Base-by-base conservation (phyloP, 2,113 vertebrate species). In the Nipponia nippon region DNA sequence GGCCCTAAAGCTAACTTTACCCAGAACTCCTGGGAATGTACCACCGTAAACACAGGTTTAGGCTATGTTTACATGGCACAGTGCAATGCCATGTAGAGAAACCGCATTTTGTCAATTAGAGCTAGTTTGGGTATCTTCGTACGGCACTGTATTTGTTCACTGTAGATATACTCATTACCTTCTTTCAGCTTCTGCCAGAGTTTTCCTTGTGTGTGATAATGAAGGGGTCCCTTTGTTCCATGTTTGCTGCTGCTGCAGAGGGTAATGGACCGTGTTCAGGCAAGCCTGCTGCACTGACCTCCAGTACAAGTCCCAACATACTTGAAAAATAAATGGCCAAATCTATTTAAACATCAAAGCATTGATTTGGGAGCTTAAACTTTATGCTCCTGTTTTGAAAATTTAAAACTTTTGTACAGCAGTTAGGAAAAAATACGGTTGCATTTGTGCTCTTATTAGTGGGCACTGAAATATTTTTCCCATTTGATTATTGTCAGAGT, bases 81-180 rank as follows among this genome's bases (percentile, higher is more conserved):
- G 38, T 42, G 56, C 73, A 76, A 10, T 56, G 70, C 78, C 40
- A 18, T 5, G 36, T 47, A 47, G 62, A 85, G 58, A 94, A 93
- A 29, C 46, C 2, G 4, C 16, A 62, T 94, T 96, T 91, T 75
- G 36, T 86, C 92, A 92, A 42, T 93, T 93, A 91, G 88, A 85
- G 36, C 21, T 80, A 73, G 62, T 92, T 67, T 66, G 87, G 16
- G 25, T 86, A 50, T 94, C 85, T 96, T 93, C 25, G 2, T 89
- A 77, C 2, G 6, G 49, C 34, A 21, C 87, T 90, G 21, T 91
- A 62, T 94, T 96, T 90, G 75, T 29, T 91, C 93, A 77, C 53
- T 95, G 70, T 83, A 94, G 84, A 94, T 91, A 84, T 50, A 84
- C 77, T 96, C 91, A 96, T 91, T 95, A 95, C 95, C 77, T 95